Percentiles rank a stretch among this genome's conserved stretches.
Evolutionary conservation across 2,113 vertebrate species (phyloP).

Genomic region (Elgaria multicarinata): DNA sequence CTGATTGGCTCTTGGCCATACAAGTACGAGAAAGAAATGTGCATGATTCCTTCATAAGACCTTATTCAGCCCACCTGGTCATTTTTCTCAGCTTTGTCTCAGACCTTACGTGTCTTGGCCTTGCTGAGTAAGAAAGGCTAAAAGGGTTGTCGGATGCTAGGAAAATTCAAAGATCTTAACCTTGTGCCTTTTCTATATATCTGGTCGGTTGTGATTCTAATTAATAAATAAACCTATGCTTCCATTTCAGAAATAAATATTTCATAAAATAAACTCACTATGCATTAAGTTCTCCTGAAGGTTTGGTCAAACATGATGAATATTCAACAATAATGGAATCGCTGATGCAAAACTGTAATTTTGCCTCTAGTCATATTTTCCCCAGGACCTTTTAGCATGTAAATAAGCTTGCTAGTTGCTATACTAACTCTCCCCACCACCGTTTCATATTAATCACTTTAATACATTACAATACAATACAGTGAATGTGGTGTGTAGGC

Average conservation of each 20-base stretch:
- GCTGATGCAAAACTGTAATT: neutral
- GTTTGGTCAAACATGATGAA: slow-evolving; percentile 10
- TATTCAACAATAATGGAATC: slow-evolving; percentile 25
- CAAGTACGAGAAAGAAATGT: neutral
- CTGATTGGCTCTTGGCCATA: neutral
- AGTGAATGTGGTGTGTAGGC: neutral
- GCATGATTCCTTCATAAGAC: no score
- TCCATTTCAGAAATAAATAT: slow-evolving; percentile 48
- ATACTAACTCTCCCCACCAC: no score
- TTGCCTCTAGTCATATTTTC: slow-evolving; percentile 37
- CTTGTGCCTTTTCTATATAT: slow-evolving; percentile 11
- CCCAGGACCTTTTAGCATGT: slow-evolving; percentile 6
- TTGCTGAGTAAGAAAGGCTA: neutral
- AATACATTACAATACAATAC: slow-evolving; percentile 20
- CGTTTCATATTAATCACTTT: slow-evolving; percentile 9
- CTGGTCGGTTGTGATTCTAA: neutral
- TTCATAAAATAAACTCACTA: slow-evolving; percentile 21
- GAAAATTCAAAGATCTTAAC: neutral
- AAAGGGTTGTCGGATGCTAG: neutral
- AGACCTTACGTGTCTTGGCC: neutral
- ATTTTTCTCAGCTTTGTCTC: neutral
- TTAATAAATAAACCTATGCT: slow-evolving; percentile 29
- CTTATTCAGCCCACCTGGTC: neutral
- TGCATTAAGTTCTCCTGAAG: neutral
- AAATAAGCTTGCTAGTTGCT: slow-evolving; percentile 23